Conservation (phyloP, 2,797 vertebrate genomes). For the Knipowitschia caucasica region DNA sequence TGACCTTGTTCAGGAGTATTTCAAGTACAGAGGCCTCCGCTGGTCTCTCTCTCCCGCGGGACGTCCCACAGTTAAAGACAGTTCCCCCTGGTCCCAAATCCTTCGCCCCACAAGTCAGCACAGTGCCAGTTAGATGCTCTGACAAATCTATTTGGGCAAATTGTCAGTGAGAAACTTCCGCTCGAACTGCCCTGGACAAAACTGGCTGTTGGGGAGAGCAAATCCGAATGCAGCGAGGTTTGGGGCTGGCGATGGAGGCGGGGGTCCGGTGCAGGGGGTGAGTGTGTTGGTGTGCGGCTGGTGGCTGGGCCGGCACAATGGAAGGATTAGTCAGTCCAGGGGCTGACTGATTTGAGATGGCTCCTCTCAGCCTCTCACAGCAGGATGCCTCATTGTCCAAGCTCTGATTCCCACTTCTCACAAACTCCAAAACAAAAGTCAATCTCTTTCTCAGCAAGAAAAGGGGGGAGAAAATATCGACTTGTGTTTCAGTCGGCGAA, state of each 20-base stretch:
- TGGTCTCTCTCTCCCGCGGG: conserved; percentile 13
- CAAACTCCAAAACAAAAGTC: conserved; percentile 99
- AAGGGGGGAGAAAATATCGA: conserved; percentile 84
- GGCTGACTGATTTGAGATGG: conserved; percentile 99
- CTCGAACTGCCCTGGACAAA: conserved; percentile 99
- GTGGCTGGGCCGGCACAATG: conserved; percentile 97
- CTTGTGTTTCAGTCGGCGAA: conserved; percentile 88
- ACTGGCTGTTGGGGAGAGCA: conserved; percentile 99
- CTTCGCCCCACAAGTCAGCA: conserved; percentile 61
- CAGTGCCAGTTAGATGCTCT: conserved; percentile 85
- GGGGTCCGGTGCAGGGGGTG: conserved; percentile 64
- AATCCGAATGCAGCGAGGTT: conserved; percentile 97
- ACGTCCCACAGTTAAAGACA: conserved; percentile 48
- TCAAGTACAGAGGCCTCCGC: background rate
- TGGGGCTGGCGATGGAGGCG: conserved; percentile 84
- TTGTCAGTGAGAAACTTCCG: conserved; percentile 99
- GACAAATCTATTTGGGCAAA: conserved; percentile 99
- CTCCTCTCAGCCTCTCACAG: conserved; percentile 96
- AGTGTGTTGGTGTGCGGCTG: conserved; percentile 98
- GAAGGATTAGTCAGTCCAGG: conserved; percentile 99
- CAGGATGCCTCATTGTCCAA: conserved; percentile 98
- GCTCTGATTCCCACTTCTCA: conserved; percentile 99
- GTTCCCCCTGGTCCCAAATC: conserved; percentile 56
- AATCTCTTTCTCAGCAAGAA: conserved; percentile 99
- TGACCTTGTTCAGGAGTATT: conserved; percentile 4